phyloP scores from a whole-genome alignment of 2,888 invertebrate species.

The Lasioglossum morio region DNA sequence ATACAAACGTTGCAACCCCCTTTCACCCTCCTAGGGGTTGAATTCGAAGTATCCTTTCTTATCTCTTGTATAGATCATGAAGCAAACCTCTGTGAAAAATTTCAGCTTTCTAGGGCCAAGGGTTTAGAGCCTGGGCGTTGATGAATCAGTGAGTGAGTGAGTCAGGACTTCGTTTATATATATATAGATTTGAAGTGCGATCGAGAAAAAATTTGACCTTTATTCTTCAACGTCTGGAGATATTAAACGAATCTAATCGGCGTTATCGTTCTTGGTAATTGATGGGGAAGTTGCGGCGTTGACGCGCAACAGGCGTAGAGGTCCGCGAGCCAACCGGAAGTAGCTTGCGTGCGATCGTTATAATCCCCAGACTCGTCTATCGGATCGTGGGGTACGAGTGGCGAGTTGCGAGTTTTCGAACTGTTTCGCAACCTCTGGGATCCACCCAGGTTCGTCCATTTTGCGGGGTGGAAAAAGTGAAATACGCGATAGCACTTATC shows the following conservation, averaged over 20 bases:
- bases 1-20: too few species aligned
- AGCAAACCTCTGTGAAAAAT: too few species aligned
- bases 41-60: too few species aligned
- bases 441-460: background rate
- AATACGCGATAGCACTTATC: background rate
- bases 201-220: too few species aligned
- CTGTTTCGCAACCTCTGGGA: background rate
- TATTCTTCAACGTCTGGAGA: background rate
- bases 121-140: too few species aligned
- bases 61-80: too few species aligned
- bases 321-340: slow-evolving; percentile 60
- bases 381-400: slow-evolving; percentile 57
- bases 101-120: too few species aligned
- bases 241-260: background rate
- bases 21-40: too few species aligned
- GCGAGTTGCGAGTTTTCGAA: slow-evolving; percentile 30
- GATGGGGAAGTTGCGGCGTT: slow-evolving; percentile 25
- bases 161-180: too few species aligned
- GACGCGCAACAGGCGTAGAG: slow-evolving; percentile 66
- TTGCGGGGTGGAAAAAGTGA: background rate
- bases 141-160: too few species aligned
- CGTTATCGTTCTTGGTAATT: background rate
- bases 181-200: too few species aligned
- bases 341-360: slow-evolving; percentile 74
- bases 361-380: slow-evolving; percentile 63